Percentiles rank a stretch among this genome's conserved stretches.
These are phyloP conservation scores for Eunapius fragilis DNA, from an alignment of 37 sponge, comb jelly and placozoan species.

Conservation along the genomic window DNA sequence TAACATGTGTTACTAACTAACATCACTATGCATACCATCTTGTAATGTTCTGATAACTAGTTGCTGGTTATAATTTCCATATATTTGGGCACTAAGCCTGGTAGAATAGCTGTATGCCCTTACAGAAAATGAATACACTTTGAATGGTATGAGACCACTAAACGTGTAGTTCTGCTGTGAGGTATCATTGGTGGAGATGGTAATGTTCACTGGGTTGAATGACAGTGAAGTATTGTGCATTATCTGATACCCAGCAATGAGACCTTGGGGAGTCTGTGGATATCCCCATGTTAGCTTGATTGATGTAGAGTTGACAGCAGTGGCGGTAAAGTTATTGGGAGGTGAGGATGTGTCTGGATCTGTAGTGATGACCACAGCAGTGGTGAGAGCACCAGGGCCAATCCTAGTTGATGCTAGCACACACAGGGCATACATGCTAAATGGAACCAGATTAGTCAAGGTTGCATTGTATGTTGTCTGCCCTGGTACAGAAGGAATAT, in stretches of 20 bases:
- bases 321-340: too few species aligned
- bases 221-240: not conserved
- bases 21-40: too few species aligned
- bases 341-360: too few species aligned
- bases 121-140: slow-evolving; percentile 22
- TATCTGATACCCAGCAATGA: slow-evolving; percentile 50
- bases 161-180: slow-evolving; percentile 11
- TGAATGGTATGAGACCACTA: slow-evolving; percentile 20
- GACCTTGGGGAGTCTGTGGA: slow-evolving; percentile 38
- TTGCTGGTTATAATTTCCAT: slow-evolving; percentile 25
- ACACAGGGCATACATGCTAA: slow-evolving; percentile 35
- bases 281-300: too few species aligned
- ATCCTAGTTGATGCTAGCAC: slow-evolving; percentile 43
- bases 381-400: slow-evolving; percentile 31
- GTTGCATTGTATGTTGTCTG: slow-evolving; percentile 4
- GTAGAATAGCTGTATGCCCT: too few species aligned
- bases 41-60: not conserved
- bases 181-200: slow-evolving; percentile 19
- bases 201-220: too few species aligned
- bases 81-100: too few species aligned
- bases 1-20: too few species aligned
- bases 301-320: too few species aligned
- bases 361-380: too few species aligned
- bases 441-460: slow-evolving; percentile 21
- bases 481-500: too few species aligned